phyloP scores from a whole-genome alignment of 2,797 vertebrate species.

The Spinus olivaceus region DNA sequence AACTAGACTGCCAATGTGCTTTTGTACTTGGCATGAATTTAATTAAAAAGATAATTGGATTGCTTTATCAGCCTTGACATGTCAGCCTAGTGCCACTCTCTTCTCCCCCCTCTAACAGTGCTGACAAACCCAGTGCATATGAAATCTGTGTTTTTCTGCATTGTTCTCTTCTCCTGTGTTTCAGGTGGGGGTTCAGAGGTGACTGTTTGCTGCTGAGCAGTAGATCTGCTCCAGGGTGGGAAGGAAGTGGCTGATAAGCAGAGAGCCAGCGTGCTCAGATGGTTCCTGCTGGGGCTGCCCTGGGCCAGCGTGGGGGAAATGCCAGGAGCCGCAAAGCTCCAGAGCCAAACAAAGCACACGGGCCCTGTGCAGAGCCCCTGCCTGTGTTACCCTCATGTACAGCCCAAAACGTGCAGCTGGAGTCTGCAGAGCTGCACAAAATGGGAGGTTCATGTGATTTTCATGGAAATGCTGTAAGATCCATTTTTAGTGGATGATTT shows the following conservation, averaged over 20 bases:
- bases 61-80: not conserved
- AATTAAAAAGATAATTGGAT: constrained; percentile 52
- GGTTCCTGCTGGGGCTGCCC: not conserved
- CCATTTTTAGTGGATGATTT: not conserved
- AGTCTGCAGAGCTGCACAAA: not conserved
- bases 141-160: not conserved
- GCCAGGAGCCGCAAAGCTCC: not conserved
- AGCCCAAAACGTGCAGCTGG: not conserved
- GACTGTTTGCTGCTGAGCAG: not conserved
- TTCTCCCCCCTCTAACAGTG: not conserved
- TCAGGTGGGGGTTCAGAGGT: not conserved
- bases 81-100: not conserved
- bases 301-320: not conserved
- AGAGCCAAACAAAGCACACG: not conserved
- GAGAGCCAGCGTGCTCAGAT: not conserved
- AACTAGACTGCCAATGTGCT: not conserved
- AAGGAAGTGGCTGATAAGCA: constrained; percentile 17
- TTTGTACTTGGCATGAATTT: constrained; percentile 20
- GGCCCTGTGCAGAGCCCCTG: not conserved
- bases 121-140: not conserved
- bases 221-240: not conserved
- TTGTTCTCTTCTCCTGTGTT: not conserved
- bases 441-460: not conserved
- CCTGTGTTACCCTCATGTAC: rapidly evolving
- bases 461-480: not conserved